Percentiles rank a stretch among this genome's conserved stretches.
Conservation (phyloP, 2,797 vertebrate species). For the Protosalanx chinensis region DNA sequence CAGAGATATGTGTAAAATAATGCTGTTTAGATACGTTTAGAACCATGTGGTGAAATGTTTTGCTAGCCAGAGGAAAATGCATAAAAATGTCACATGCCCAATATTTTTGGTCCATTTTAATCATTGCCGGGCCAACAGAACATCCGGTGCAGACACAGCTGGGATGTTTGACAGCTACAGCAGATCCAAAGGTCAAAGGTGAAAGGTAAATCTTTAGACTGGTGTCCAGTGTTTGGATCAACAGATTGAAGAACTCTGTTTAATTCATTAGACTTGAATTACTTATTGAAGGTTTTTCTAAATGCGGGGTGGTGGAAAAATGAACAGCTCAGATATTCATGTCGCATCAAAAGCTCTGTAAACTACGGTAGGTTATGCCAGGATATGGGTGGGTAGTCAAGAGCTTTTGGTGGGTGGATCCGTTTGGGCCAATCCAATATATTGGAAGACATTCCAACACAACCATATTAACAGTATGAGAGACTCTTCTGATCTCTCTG, state of each 20-base stretch:
- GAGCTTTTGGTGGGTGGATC: not conserved
- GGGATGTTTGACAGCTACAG: not conserved
- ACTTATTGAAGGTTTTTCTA: not conserved
- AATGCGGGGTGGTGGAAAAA: not conserved
- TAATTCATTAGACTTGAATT: constrained; percentile 11
- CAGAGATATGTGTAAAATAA: not conserved
- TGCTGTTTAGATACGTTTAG: not conserved
- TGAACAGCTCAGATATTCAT: not conserved
- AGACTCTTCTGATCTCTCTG: not conserved
- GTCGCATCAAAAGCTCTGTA: not conserved
- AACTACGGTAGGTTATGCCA: not conserved
- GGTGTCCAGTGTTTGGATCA: not conserved
- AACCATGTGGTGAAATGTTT: not conserved
- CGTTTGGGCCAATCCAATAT: not conserved
- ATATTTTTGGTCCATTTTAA: not conserved
- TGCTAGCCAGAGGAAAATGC: not conserved
- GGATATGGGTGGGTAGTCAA: constrained; percentile 2
- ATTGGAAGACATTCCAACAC: not conserved
- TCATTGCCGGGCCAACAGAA: not conserved
- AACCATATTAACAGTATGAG: constrained; percentile 17
- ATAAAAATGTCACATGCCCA: not conserved
- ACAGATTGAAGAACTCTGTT: constrained; percentile 1
- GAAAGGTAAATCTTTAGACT: not conserved
- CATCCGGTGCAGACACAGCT: constrained; percentile 3
- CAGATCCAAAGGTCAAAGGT: not conserved